Evolutionary conservation across 2,113 vertebrate genomes (phyloP).

Genomic region (Empidonax traillii): DNA sequence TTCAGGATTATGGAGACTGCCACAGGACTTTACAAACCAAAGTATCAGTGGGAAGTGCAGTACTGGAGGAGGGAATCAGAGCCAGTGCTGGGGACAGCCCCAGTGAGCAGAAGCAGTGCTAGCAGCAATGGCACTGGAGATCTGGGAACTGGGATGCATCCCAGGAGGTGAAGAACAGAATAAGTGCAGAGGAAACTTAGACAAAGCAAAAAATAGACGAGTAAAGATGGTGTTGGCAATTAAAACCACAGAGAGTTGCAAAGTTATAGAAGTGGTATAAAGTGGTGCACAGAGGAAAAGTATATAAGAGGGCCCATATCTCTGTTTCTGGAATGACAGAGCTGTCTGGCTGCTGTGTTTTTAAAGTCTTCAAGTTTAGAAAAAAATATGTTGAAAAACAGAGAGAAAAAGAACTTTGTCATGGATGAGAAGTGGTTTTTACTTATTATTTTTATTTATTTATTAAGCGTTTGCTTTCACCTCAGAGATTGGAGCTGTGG

Average conservation of each 20-base stretch:
- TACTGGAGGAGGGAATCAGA: neutral
- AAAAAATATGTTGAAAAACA: neutral
- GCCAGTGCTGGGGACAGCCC: neutral
- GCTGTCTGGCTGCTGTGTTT: neutral
- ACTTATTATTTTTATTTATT: neutral
- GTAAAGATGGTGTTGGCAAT: neutral
- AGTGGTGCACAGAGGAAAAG: neutral
- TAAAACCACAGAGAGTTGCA: neutral
- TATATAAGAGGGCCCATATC: neutral
- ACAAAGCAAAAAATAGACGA: neutral
- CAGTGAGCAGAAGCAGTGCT: neutral
- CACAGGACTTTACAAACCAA: neutral
- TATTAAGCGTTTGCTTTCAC: neutral
- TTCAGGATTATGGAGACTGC: neutral
- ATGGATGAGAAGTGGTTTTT: neutral
- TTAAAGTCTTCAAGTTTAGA: neutral
- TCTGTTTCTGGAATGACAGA: neutral
- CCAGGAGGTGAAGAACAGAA: neutral
- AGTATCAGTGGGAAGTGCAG: neutral
- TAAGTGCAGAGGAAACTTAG: neutral
- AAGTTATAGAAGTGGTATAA: neutral
- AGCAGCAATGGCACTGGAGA: neutral
- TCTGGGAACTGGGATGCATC: neutral
- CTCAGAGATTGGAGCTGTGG: neutral
- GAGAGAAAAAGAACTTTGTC: neutral